Evolutionary conservation across 2,888 invertebrate species (phyloP), one percentile per base, ranked within the genome.

Genomic region (Lepeophtheirus nordmannii): DNA sequence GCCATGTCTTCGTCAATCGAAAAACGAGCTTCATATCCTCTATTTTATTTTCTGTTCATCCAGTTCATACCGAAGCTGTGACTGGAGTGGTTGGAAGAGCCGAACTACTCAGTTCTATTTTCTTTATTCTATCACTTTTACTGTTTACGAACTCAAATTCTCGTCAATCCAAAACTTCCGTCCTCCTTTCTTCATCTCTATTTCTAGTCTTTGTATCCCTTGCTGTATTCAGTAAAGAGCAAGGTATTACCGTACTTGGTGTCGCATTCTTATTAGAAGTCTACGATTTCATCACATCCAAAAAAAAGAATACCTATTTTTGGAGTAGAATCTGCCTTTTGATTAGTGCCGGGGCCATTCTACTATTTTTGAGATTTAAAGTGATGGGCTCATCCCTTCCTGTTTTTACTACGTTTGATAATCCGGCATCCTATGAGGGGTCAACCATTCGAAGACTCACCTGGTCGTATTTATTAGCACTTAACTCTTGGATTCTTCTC

Each of bases 81-180:
- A 91, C 92, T 53, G 94, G 96, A 70, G 91, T 96, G 69, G 96
- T 96, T 65, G 96, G 96, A 39, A 82, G 96, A 73, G 96, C 96
- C 63, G 96, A 96, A 80, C 86, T 89, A 73, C 80, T 96, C 72
- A 93, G 93, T 17, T 92, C 94, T 3, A 83, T 93, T 67, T 94
- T 93, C 79, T 93, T 89, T 78, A 80, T 96, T 69, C 85, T 84
- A 63, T 89, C 93, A 67, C 84, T 96, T 73, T 82, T 91, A 72
- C 83, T 85, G 69, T 96, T 94, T 77, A 37, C 61, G 11, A 10
- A 46, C 53, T 14, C 53, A 14, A n/a, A 14, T 17, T n/a, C 53
- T 46, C 46, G 37, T 22, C 20, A 22, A 37, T 22, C 53, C 9
- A 60, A 60, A 38, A 46, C 17, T 20, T 65, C 12, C 37, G 56